A percentile compares a stretch with the other conserved stretches of the same genome.
phyloP scores from a whole-genome alignment of 1,140 invertebrate species.

The Trigoniulus corallinus region DNA sequence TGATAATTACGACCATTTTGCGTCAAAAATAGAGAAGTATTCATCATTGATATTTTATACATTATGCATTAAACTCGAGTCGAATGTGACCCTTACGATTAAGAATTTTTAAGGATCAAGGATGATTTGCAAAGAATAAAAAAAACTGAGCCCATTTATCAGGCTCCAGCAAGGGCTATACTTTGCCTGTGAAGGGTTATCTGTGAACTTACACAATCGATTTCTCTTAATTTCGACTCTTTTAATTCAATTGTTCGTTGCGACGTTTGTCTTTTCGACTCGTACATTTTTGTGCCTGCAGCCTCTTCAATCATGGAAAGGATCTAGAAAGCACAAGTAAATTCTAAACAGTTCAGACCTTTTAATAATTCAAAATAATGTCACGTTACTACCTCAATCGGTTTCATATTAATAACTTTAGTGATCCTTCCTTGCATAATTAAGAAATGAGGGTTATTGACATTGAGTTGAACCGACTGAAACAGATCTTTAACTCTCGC shows the following conservation, averaged over 20 bases:
- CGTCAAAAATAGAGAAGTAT: too few relatives aligned
- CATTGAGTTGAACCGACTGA: conserved; percentile 89
- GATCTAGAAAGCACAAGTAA: conserved; percentile 38
- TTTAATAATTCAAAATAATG: too few relatives aligned
- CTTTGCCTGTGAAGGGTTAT: too few relatives aligned
- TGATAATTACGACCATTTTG: too few relatives aligned
- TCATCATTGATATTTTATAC: too few relatives aligned
- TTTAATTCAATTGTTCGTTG: conserved; percentile 86
- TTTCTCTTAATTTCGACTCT: conserved; percentile 73
- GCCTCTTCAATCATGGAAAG: conserved; percentile 98
- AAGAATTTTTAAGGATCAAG: too few relatives aligned
- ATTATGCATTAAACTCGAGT: too few relatives aligned
- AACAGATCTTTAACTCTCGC: conserved; percentile 87
- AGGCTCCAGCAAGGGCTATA: too few relatives aligned
- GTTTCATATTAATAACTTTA: conserved; percentile 99
- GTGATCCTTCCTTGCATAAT: conserved; percentile 99
- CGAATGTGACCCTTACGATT: too few relatives aligned
- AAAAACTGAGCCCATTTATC: too few relatives aligned
- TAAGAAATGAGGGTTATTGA: conserved; percentile 98
- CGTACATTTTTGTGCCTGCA: conserved; percentile 94
- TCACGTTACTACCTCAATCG: conserved; percentile 53
- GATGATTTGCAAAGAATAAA: too few relatives aligned
- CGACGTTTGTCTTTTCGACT: conserved; percentile 76
- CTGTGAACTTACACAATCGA: conserved; percentile 47
- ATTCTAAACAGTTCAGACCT: neutral